Conservation (phyloP, 1,140 invertebrate species). For the Drepana arcuata region DNA sequence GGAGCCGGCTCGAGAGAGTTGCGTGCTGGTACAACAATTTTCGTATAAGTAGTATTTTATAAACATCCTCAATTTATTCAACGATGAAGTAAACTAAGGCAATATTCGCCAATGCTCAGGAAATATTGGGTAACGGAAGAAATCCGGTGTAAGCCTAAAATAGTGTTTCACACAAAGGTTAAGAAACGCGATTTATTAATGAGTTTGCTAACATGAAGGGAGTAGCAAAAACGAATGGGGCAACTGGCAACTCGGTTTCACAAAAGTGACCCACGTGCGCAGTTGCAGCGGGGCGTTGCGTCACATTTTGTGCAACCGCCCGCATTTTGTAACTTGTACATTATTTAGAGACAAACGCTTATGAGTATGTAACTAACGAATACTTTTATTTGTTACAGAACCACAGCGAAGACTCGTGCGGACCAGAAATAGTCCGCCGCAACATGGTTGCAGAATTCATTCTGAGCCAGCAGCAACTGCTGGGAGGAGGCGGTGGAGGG, state of each 20-base stretch:
- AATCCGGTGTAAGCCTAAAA: slow-evolving; percentile 37
- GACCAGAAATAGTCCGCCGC: slow-evolving; percentile 74
- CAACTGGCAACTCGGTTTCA: slow-evolving; percentile 53
- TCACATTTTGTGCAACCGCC: slow-evolving; percentile 53
- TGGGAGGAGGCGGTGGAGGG: slow-evolving; percentile 42
- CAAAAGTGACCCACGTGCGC: slow-evolving; percentile 54
- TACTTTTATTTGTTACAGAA: slow-evolving; percentile 62
- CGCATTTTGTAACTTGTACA: slow-evolving; percentile 41
- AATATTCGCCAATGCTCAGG: slow-evolving; percentile 25
- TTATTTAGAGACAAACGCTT: slow-evolving; percentile 33
- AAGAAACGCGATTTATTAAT: slow-evolving; percentile 47
- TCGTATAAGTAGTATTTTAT: too few relatives aligned
- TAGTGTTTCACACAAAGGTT: slow-evolving; percentile 37
- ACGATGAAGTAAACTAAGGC: too few relatives aligned
- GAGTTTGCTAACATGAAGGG: slow-evolving; percentile 44
- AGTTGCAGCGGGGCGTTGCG: slow-evolving; percentile 48
- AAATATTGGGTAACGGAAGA: slow-evolving; percentile 36
- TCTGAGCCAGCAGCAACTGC: slow-evolving; percentile 78
- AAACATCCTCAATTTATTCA: too few relatives aligned
- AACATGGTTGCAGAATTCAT: slow-evolving; percentile 91
- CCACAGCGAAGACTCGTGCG: slow-evolving; percentile 61
- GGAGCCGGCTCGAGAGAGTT: too few relatives aligned
- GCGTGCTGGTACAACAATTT: too few relatives aligned
- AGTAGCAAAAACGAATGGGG: slow-evolving; percentile 53
- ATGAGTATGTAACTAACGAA: slow-evolving; percentile 33